A percentile compares a stretch with the other conserved stretches of the same genome.
Evolutionary conservation across 2,888 invertebrate species (phyloP).

Genomic region (Acronicta psi): DNA sequence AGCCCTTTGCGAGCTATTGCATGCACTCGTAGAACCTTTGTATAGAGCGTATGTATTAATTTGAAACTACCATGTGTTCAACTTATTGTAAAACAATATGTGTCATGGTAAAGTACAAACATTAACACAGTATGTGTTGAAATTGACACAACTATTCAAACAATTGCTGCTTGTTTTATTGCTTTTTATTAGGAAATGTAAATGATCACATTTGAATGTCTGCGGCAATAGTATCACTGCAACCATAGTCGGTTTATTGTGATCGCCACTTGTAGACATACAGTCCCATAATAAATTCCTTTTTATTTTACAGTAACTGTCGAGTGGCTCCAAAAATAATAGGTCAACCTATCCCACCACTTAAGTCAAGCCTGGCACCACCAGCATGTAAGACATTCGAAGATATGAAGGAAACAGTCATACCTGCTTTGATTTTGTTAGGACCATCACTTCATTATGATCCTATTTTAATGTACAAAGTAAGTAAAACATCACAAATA

Average conservation of each 20-base stretch:
- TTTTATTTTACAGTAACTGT: constrained; percentile 89
- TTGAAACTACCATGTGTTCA: neutral
- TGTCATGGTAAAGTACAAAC: neutral
- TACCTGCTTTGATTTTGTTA: constrained; percentile 95
- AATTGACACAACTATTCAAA: constrained; percentile 27
- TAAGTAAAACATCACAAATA: constrained; percentile 58
- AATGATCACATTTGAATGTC: too few species aligned
- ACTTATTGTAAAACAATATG: neutral
- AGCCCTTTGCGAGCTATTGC: constrained; percentile 94
- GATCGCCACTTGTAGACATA: too few species aligned
- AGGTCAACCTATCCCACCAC: constrained; percentile 86
- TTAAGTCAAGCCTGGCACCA: constrained; percentile 90
- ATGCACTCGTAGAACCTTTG: constrained; percentile 95
- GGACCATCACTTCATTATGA: constrained; percentile 97
- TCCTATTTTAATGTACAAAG: constrained; percentile 96
- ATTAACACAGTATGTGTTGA: neutral
- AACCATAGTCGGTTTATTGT: too few species aligned
- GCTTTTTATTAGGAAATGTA: neutral
- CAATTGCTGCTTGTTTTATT: neutral
- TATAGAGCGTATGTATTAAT: constrained; percentile 91
- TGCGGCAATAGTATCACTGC: too few species aligned
- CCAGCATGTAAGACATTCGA: constrained; percentile 91
- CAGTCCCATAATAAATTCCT: neutral
- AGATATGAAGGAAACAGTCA: constrained; percentile 92
- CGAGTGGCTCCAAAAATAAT: constrained; percentile 92